Evolutionary conservation across 2,888 invertebrate species (phyloP).

Genomic region (Philopedon plagiatum): DNA sequence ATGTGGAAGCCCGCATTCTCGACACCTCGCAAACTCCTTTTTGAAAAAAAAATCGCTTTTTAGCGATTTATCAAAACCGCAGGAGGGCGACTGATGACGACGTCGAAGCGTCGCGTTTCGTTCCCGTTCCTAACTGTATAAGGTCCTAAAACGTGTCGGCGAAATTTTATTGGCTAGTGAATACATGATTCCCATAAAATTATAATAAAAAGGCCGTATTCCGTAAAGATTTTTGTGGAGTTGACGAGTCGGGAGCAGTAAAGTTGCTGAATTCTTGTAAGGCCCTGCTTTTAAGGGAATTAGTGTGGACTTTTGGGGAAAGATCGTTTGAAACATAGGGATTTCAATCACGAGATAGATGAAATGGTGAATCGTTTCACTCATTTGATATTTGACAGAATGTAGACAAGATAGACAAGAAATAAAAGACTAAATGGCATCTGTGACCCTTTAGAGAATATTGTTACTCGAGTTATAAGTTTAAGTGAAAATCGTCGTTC

Average conservation of each 20-base stretch:
- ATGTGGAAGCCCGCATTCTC: slow-evolving; percentile 13
- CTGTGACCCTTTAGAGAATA: too few species aligned
- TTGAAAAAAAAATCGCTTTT: slow-evolving; percentile 17
- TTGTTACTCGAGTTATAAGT: too few species aligned
- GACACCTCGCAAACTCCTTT: slow-evolving; percentile 19
- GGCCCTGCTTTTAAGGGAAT: neutral
- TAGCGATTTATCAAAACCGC: slow-evolving; percentile 18
- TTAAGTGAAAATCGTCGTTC: too few species aligned
- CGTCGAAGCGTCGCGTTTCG: neutral
- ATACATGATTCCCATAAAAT: slow-evolving; percentile 4
- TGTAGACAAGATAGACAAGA: too few species aligned
- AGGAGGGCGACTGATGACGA: neutral
- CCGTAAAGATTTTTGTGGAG: neutral
- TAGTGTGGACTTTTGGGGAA: neutral
- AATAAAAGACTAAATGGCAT: too few species aligned
- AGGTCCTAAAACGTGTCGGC: slow-evolving; percentile 7
- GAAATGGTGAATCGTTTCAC: too few species aligned
- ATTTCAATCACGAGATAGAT: too few species aligned
- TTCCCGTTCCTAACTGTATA: neutral
- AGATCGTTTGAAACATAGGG: too few species aligned
- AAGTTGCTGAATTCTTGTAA: neutral
- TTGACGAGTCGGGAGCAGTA: neutral
- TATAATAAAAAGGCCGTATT: slow-evolving; percentile 15
- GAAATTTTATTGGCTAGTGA: neutral
- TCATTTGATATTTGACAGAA: too few species aligned